These are phyloP conservation scores for Dendrolimus punctatus DNA, from an alignment of 1,140 invertebrate genomes.

Conservation along the genomic window DNA sequence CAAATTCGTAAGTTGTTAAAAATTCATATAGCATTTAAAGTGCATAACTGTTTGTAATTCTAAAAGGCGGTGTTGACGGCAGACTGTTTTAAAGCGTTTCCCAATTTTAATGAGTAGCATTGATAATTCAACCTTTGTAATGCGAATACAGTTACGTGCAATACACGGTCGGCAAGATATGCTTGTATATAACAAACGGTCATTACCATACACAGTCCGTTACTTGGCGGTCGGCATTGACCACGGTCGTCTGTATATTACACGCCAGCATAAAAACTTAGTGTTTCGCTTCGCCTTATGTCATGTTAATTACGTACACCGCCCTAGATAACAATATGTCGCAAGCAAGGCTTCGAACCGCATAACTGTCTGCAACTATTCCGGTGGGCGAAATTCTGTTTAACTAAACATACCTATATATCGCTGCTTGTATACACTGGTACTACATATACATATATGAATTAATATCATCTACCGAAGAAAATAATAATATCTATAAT, in stretches of 20 bases:
- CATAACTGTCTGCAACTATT: constrained; percentile 23
- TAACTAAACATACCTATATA: constrained; percentile 1
- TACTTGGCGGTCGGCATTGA: constrained; percentile 36
- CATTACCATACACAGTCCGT: constrained; percentile 41
- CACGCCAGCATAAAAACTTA: constrained; percentile 7
- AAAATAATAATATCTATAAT: constrained; percentile 6
- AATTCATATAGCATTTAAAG: constrained; percentile 1
- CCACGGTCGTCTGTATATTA: constrained; percentile 26
- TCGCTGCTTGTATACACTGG: constrained; percentile 1
- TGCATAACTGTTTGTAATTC: constrained; percentile 3
- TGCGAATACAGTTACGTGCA: constrained; percentile 11
- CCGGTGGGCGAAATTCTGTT: constrained; percentile 16
- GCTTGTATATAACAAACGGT: constrained; percentile 21
- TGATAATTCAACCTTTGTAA: constrained; percentile 19
- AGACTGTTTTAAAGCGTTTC: constrained; percentile 15
- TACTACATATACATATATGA: constrained; percentile 3
- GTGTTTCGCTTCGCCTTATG: constrained; percentile 24
- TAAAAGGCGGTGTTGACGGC: constrained; percentile 5
- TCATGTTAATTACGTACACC: constrained; percentile 32
- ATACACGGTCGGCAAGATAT: constrained; percentile 13
- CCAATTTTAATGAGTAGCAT: constrained; percentile 18
- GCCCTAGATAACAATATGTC: constrained; percentile 26
- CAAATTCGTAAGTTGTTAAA: neutral
- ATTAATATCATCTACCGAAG: constrained; percentile 6
- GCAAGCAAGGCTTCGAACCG: constrained; percentile 30